Percentiles rank a stretch among this genome's conserved stretches.
phyloP scores from a whole-genome alignment of 2,113 vertebrate species.

The Halichoeres trimaculatus region DNA sequence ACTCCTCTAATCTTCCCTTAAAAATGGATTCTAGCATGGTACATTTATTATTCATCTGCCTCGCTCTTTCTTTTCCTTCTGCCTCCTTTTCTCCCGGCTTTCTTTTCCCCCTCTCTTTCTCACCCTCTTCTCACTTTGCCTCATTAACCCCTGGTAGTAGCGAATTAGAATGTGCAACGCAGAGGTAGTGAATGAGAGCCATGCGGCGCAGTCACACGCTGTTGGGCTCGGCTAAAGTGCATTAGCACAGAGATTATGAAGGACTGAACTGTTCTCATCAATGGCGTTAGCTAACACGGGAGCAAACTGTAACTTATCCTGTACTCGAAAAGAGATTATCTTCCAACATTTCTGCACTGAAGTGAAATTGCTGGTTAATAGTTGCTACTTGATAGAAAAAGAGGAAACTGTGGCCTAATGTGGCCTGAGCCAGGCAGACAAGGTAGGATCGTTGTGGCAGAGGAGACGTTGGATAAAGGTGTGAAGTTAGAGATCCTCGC shows the following conservation, averaged over 20 bases:
- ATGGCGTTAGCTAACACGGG: slow-evolving; percentile 38
- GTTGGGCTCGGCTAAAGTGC: slow-evolving; percentile 46
- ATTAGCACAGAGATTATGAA: slow-evolving; percentile 57
- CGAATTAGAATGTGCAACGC: slow-evolving; percentile 43
- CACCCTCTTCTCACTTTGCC: slow-evolving; percentile 64
- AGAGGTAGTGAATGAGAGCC: slow-evolving; percentile 50
- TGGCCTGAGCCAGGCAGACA: slow-evolving; percentile 26
- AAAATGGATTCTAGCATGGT: slow-evolving; percentile 67
- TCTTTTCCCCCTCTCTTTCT: slow-evolving; percentile 24
- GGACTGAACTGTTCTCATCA: slow-evolving; percentile 45
- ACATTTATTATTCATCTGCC: slow-evolving; percentile 76
- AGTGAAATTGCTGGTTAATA: slow-evolving; percentile 13
- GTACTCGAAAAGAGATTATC: slow-evolving; percentile 45
- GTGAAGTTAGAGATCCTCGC: slow-evolving; percentile 32
- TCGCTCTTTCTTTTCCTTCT: slow-evolving; percentile 45
- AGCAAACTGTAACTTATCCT: slow-evolving; percentile 33
- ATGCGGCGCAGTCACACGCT: slow-evolving; percentile 37
- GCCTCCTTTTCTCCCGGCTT: slow-evolving; percentile 51
- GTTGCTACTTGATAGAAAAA: slow-evolving; percentile 30
- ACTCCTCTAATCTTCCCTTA: slow-evolving; percentile 71
- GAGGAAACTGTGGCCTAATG: no score
- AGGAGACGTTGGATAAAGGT: slow-evolving; percentile 42
- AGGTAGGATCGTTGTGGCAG: slow-evolving; percentile 34
- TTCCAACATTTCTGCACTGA: slow-evolving; percentile 30
- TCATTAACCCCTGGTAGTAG: slow-evolving; percentile 67